phyloP scores from a whole-genome alignment of 2,113 vertebrate species.

The Syngnathus floridae region DNA sequence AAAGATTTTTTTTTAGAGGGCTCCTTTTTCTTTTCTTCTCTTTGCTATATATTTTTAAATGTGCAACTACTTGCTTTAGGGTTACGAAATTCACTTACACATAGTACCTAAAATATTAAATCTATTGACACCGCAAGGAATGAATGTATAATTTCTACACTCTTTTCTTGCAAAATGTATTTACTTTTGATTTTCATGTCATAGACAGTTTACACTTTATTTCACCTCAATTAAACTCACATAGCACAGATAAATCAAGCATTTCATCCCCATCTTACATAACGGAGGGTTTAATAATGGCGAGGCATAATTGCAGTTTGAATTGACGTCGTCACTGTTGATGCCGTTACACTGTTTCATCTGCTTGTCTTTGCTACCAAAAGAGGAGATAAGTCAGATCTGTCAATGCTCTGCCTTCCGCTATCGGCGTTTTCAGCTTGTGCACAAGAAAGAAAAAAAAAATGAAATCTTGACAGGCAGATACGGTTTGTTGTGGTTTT shows the following conservation, averaged over 20 bases:
- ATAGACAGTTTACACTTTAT: background rate
- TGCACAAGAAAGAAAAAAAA: slow-evolving; percentile 24
- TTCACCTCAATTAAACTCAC: background rate
- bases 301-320: slow-evolving; percentile 22
- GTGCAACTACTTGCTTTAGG: background rate
- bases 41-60: background rate
- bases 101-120: background rate
- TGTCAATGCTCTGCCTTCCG: slow-evolving; percentile 36
- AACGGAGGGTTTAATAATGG: slow-evolving; percentile 11
- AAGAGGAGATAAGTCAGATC: slow-evolving; percentile 51
- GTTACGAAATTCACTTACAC: too few species aligned
- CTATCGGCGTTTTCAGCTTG: slow-evolving; percentile 41
- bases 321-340: slow-evolving; percentile 35
- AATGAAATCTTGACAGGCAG: slow-evolving; percentile 23
- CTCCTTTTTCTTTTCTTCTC: too few species aligned
- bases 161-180: background rate
- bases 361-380: slow-evolving; percentile 32
- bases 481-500: slow-evolving; percentile 37
- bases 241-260: background rate
- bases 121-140: too few species aligned
- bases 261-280: background rate
- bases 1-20: too few species aligned
- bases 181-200: background rate
- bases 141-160: background rate
- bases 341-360: slow-evolving; percentile 41